phyloP scores from a whole-genome alignment of 2,113 vertebrate species.

The Corythornis cristatus region DNA sequence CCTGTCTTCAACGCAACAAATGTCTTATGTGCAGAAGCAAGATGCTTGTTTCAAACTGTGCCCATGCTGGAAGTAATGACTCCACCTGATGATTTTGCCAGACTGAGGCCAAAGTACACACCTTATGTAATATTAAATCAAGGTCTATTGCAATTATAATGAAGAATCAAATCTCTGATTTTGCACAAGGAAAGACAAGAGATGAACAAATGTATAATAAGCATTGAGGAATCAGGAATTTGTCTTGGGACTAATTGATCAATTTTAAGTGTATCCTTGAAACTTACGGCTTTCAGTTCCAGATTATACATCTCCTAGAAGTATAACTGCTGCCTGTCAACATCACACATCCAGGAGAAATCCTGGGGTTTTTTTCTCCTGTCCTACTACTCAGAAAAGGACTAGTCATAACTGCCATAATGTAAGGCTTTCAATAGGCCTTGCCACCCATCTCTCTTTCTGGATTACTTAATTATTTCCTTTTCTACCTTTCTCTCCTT shows the following conservation, averaged over 20 bases:
- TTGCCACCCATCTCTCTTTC: neutral
- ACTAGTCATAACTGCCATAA: slow-evolving; percentile 15
- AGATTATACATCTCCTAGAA: neutral
- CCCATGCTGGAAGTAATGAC: neutral
- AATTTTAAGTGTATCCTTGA: neutral
- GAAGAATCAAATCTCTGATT: neutral
- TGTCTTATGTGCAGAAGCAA: neutral
- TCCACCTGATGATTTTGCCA: neutral
- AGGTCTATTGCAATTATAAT: neutral
- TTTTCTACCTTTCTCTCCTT: neutral
- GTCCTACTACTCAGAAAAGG: neutral
- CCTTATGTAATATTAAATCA: neutral
- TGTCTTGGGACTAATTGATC: neutral
- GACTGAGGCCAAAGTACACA: neutral
- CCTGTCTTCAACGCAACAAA: neutral
- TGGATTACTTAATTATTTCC: neutral
- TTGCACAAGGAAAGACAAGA: neutral
- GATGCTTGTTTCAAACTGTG: neutral
- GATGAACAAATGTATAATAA: neutral
- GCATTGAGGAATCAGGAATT: neutral
- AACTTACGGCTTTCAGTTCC: neutral
- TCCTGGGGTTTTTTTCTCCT: neutral
- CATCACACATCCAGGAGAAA: neutral
- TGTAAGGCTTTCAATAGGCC: neutral
- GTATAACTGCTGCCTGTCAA: neutral